These are phyloP conservation scores for Drosophila nannoptera DNA, from an alignment of 1,140 invertebrate genomes.

Conservation along the genomic window DNA sequence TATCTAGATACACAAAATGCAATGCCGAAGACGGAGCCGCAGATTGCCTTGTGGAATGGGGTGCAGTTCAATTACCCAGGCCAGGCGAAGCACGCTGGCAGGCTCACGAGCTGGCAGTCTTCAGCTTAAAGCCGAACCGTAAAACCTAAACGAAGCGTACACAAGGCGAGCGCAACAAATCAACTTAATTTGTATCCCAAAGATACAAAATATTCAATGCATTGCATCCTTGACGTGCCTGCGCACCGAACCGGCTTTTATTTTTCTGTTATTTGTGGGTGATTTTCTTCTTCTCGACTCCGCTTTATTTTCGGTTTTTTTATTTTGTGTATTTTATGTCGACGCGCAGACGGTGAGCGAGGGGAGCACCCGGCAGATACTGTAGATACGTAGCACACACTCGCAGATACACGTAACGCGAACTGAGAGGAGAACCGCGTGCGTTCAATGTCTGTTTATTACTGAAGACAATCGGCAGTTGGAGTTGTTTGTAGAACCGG, in stretches of 20 bases:
- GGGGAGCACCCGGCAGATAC: slow-evolving; percentile 14
- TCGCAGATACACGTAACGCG: slow-evolving; percentile 16
- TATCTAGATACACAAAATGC: slow-evolving; percentile 55
- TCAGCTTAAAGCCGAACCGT: slow-evolving; percentile 18
- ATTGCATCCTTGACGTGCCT: slow-evolving; percentile 52
- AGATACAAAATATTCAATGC: slow-evolving; percentile 58
- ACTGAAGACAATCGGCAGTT: slow-evolving; percentile 54
- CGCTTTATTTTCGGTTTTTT: neutral
- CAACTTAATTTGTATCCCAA: slow-evolving; percentile 73
- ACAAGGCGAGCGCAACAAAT: slow-evolving; percentile 58
- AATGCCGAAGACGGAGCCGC: slow-evolving; percentile 32
- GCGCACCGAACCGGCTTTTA: slow-evolving; percentile 43
- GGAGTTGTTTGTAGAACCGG: slow-evolving; percentile 64
- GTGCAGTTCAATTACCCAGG: slow-evolving; percentile 70
- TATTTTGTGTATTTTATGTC: slow-evolving; percentile 21
- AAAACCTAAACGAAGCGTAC: slow-evolving; percentile 20
- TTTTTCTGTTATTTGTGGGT: slow-evolving; percentile 54
- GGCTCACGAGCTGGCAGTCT: neutral
- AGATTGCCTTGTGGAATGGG: slow-evolving; percentile 13
- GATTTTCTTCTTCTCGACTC: slow-evolving; percentile 28
- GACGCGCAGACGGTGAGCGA: slow-evolving; percentile 1
- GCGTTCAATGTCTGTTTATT: slow-evolving; percentile 68
- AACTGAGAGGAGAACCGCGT: slow-evolving; percentile 50
- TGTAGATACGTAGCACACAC: slow-evolving; percentile 26
- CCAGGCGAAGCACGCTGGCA: neutral